Base-by-base conservation (phyloP, 2,797 vertebrate genomes). In the Potorous gilbertii region DNA sequence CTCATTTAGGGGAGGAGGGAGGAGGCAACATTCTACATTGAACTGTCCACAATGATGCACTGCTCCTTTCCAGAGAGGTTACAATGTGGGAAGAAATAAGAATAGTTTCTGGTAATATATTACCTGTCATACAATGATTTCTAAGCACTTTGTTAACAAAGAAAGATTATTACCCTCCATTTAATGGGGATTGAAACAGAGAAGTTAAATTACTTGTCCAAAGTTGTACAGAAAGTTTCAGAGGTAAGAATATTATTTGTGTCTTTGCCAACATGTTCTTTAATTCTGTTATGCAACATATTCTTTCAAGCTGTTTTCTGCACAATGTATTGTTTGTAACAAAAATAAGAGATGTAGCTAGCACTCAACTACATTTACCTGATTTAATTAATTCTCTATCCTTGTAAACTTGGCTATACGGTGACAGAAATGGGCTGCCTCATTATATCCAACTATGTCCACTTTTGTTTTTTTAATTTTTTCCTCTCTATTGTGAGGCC, bases 91-190 rank as follows among this genome's bases (percentile, higher is more conserved):
- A 92, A 96, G 95, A 97, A 98, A 97, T 97, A 97, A 93, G 96
- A 97, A 97, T 97, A 98, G 95, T 97, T 97, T 97, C 90, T 96
- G 56, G 94, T 97, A 98, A 97, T 97, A 96, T 97, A 98, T 98
- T 96, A 97, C 97, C 96, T 98, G 97, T 97, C 97, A 98, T 96
- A 97, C 56, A 90, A 95, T 97, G 98, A 97, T 98, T 98, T 97
- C 97, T 97, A 97, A 97, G 97, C 96, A 98, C 96, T 97, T 96
- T 97, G 97, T 98, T 97, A 98, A 97, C 97, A 98, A 97, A 98
- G 97, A 98, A 98, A 96, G 97, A 98, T 98, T 97, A 97, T 98
- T 97, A 97, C 96, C 97, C 95, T 98, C 95, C 97, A 97, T 98
- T 98, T 98, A 98, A 98, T 96, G 97, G 97, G 92, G 96, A 96